Evolutionary conservation across 2,113 vertebrate genomes (phyloP).

Genomic region (Callopanchax toddi): DNA sequence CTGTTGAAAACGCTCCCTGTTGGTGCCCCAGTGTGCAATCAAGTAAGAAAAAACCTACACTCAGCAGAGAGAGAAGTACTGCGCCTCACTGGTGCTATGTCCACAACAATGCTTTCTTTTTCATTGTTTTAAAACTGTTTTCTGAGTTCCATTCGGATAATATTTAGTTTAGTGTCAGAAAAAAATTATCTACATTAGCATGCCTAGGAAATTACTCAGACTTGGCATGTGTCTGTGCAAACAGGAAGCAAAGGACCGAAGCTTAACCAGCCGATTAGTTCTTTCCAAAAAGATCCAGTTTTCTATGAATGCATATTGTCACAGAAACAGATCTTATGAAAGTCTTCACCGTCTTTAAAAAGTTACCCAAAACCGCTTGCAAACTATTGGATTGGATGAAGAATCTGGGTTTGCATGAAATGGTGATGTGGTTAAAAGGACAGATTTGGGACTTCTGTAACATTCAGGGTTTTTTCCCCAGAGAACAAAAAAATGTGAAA

Average conservation of each 20-base stretch:
- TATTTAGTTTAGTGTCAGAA: no score
- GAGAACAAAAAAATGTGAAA: no score
- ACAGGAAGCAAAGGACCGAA: not conserved
- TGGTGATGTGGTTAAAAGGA: no score
- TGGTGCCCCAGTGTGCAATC: not conserved
- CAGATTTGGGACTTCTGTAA: no score
- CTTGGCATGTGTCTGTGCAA: not conserved
- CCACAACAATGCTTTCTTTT: no score
- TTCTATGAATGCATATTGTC: not conserved
- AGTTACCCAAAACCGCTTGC: not conserved
- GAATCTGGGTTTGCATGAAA: no score
- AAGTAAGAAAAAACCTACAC: no score
- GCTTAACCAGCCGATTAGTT: not conserved
- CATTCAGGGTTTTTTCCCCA: no score
- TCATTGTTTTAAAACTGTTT: no score
- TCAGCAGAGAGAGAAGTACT: not conserved
- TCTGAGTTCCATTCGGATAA: no score
- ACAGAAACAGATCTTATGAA: not conserved
- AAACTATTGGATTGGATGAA: no score
- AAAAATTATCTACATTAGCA: no score
- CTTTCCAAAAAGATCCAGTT: not conserved
- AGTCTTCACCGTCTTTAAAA: not conserved
- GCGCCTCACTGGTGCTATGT: not conserved
- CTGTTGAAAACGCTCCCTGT: constrained; percentile 2
- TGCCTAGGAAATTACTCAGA: not conserved